Evolutionary conservation across 2,797 vertebrate genomes (phyloP).

Genomic region (Chrosomus eos): DNA sequence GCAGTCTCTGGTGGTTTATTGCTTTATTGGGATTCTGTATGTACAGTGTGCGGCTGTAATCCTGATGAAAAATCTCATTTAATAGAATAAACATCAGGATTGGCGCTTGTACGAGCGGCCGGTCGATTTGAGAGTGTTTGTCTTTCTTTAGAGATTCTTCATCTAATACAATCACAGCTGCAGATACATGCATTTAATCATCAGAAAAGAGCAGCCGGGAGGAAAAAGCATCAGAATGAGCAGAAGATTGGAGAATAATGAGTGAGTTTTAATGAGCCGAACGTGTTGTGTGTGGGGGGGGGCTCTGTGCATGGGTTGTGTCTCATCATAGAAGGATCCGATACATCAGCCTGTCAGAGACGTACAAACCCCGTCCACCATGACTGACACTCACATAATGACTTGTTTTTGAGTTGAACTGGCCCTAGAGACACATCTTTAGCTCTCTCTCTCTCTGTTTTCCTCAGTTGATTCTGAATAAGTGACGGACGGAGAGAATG

Average conservation of each 20-base stretch:
- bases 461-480: background rate
- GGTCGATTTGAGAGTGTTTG: constrained; percentile 12
- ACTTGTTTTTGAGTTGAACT: background rate
- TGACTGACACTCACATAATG: constrained; percentile 1
- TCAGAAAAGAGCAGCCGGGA: background rate
- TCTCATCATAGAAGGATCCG: background rate
- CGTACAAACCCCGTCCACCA: background rate
- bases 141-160: background rate
- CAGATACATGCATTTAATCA: constrained; percentile 16
- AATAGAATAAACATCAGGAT: constrained; percentile 29
- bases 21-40: constrained; percentile 1
- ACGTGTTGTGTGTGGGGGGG: background rate
- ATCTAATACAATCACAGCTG: background rate
- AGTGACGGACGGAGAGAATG: background rate
- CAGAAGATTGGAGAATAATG: constrained; percentile 8
- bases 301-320: background rate
- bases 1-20: background rate
- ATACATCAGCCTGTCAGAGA: background rate
- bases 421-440: background rate
- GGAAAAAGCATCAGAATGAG: background rate
- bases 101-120: background rate
- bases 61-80: constrained; percentile 17
- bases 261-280: constrained; percentile 14
- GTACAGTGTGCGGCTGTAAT: constrained; percentile 6
- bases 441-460: background rate